Evolutionary conservation across 2,113 vertebrate species (phyloP), one percentile per base, ranked within the genome.

Genomic region (Eleginops maclovinus): DNA sequence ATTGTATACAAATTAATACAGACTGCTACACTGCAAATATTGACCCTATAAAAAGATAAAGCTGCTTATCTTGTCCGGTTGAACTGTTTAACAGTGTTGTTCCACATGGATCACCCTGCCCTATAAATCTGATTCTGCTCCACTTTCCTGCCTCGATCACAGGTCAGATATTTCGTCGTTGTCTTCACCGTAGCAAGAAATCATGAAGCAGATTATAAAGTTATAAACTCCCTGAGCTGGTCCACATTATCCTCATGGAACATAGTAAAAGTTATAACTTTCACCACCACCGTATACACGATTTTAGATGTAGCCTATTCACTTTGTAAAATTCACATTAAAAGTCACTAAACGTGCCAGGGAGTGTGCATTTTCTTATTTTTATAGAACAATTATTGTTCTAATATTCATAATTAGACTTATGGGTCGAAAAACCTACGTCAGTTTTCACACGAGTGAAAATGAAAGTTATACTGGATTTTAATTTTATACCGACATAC

Each of bases 1-100:
- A 28, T 43, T n/a, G 28, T 69, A 69, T 58, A 60, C 40, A 79
- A 69, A 67, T 59, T 14, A 43, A 73, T 62, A 50, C 22, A 76
- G 36, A 40, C 22, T 11, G 22, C 36, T 43, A 2, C 1, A 26
- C 11, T 50, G 26, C 36, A 58, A 21, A 63, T 54, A 36, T n/a
- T 36, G 28, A 22, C 43, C 2, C 16, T 0, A 0, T 1, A 31
- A 26, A 5, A 31, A 5, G 10, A 13, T 12, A 50, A 14, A 36
- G 36, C 58, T 19, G 14, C 9, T 61, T 41, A 13, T 50, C 16
- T 55, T 2, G 14, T 17, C 43, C 9, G 22, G 54, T 3, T 58
- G 14, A 31, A 56, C 58, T 0, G 40, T 55, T 17, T 22, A 3
- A 24, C 12, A 13, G 22, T 6, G 14, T 11, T 41, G 3, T 13